phyloP scores from a whole-genome alignment of 2,113 vertebrate genomes.

The Varanus salvator region DNA sequence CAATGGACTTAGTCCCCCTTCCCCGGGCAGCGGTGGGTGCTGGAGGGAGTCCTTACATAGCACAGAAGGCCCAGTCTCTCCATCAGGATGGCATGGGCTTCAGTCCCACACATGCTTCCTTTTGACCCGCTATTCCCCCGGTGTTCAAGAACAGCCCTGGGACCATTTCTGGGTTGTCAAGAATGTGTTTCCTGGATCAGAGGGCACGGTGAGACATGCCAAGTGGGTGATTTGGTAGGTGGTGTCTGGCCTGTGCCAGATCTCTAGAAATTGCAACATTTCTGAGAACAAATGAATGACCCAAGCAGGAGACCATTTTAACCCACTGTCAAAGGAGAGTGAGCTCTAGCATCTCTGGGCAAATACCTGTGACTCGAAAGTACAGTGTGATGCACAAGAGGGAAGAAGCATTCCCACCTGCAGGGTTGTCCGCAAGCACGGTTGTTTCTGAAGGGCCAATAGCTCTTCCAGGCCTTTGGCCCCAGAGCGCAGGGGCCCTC shows the following conservation, averaged over 20 bases:
- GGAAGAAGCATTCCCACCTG: background rate
- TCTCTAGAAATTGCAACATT: fast-evolving
- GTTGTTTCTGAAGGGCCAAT: background rate
- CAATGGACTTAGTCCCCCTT: too few relatives aligned
- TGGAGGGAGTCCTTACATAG: background rate
- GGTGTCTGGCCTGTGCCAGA: background rate
- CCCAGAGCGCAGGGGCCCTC: background rate
- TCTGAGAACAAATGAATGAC: fast-evolving
- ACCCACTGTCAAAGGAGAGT: fast-evolving
- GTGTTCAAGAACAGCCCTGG: too few relatives aligned
- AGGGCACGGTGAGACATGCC: too few relatives aligned
- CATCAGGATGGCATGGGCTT: too few relatives aligned
- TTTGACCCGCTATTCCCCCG: too few relatives aligned
- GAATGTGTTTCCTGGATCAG: too few relatives aligned
- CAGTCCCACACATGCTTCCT: too few relatives aligned
- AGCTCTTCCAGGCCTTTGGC: background rate
- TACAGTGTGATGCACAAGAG: too few relatives aligned
- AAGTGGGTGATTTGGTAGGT: too few relatives aligned
- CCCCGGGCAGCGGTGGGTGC: background rate
- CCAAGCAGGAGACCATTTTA: fast-evolving
- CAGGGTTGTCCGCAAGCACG: background rate
- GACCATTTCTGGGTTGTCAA: too few relatives aligned
- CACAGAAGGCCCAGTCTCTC: too few relatives aligned
- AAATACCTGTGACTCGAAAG: background rate
- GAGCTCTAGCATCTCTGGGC: background rate